Base-by-base conservation (phyloP, 1,140 invertebrate genomes). In the Cydia splendana region DNA sequence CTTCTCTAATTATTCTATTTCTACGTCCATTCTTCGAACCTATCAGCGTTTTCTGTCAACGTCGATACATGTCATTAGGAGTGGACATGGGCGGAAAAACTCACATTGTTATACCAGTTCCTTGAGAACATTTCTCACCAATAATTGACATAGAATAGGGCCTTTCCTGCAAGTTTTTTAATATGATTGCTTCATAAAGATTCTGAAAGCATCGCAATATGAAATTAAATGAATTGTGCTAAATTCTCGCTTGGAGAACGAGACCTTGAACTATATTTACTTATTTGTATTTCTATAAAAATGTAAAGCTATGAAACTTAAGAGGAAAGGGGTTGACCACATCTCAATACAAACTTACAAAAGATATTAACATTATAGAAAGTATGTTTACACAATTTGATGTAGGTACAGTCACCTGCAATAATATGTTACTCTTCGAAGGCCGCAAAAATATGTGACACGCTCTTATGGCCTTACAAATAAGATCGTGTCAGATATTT, bases 211-310 rank as follows among this genome's bases (percentile, higher is more conserved):
- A 62, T 62, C 20, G 57, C 20, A 24, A 62, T 62, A 18, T 24
- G 9, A 62, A 57, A 24, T 62, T 24, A 62, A 62, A n/a, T 62
- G 18, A n/a, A 18, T 57, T 18, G 9, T 20, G 20, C 18, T 62
- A 24, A 62, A 62, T 24, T 62, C 57, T 62, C 12, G 20, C 1
- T 9, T n/a, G 53, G 53, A 18, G 20, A 12, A n/a, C 15, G 15
- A 57, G 53, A 62, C 57, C 20, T 62, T 62, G 57, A 4, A n/a
- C 57, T 24, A 62, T 62, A 62, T 57, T 57, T 62, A 62, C 20
- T 57, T 62, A 62, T 57, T 3, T 7, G 53, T 1, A 57, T 57
- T 9, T 18, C 15, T 57, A 18, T 57, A 57, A 7, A 1, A 4
- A 7, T 57, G n/a, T 1, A n/a, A n/a, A n/a, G n/a, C 5, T 9